Evolutionary conservation across 2,888 invertebrate species (phyloP), one percentile per base, ranked within the genome.

Genomic region (Elysia crispata): DNA sequence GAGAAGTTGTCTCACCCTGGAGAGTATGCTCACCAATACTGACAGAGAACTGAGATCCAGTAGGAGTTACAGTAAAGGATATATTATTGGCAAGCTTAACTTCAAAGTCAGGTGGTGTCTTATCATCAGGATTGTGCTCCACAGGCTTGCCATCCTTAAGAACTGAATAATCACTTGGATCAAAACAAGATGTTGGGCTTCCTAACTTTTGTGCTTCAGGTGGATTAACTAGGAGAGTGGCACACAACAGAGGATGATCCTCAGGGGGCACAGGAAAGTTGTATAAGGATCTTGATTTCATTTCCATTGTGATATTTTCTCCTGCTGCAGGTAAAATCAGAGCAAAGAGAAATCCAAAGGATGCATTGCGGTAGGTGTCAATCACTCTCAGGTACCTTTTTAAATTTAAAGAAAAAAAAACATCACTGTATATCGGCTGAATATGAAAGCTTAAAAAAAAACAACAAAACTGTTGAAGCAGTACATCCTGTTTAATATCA

Each of bases 301-400:
- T 41, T 41, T 41, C 41, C 41, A 15, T 60, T 60, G n/a, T 60
- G 60, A 60, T 25, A 23, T 60, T 41, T 41, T 41, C 41, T 41
- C 41, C n/a, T 64, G 28, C 23, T 8, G 50, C 11, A n/a, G 88
- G 86, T 30, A 86, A 73, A 25, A 89, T 87, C 74, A 81, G 84
- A 15, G 87, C 88, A 78, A 86, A 85, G 28, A 87, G 67, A 41
- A 85, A 73, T 31, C 87, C 87, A 78, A 85, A 33, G 70, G 86
- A 86, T 0, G 83, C 70, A n/a, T 76, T 33, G 6, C 76, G 79
- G 33, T 82, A 60, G 30, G 62, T 75, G 73, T 89, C 87, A 1
- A 84, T 81, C 15, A 89, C 76, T 31, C 88, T 80, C 75, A 88
- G 73, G 74, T 89, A 89, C 80, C 80, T 76, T 62, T 11, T 23